Base-by-base conservation (phyloP, 2,888 invertebrate species). In the Oligia fasciuncula region DNA sequence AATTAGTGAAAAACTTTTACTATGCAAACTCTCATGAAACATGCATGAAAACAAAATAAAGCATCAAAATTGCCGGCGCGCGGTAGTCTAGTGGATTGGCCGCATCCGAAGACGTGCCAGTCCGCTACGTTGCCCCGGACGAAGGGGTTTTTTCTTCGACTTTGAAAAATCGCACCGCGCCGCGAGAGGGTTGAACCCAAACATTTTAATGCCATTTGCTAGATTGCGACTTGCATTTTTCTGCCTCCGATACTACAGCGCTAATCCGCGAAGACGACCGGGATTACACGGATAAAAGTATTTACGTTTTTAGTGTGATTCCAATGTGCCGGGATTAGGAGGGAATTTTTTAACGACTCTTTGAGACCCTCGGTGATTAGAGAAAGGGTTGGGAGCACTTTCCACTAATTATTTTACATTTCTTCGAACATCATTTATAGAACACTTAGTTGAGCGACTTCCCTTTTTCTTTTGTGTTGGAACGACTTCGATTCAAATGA, bases 191-290 rank as follows among this genome's bases (percentile, higher is more conserved):
- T 96, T 96, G 94, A 94, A 92, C 92, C 95, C 94, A 95, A 97
- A 97, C 97, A 96, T 96, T 97, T 97, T 97, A 97, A 97, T 97
- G 95, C 97, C 96, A 97, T 97, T 96, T 97, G 95, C 95, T 95
- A 97, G 96, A 97, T 97, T 97, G 96, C 95, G 94, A 94, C 96
- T 95, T 96, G 96, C 95, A 96, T 96, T 96, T 96, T 96, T 96
- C 93, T 89, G 91, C 92, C 92, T 92, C 92, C 90, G 90, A 92
- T 93, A 93, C 93, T 93, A 94, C 94, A 94, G 94, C 90, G 96
- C 93, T 97, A 97, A 96, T 96, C 97, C 96, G 96, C 95, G 95
- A 96, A 96, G 95, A 95, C 94, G 94, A 92, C 92, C 89, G 89
- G 94, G 94, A 95, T 95, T 95, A 94, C 93, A 87, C 86, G 95